Conservation (phyloP, 1,140 invertebrate species). For the Pteromalus puparum region DNA sequence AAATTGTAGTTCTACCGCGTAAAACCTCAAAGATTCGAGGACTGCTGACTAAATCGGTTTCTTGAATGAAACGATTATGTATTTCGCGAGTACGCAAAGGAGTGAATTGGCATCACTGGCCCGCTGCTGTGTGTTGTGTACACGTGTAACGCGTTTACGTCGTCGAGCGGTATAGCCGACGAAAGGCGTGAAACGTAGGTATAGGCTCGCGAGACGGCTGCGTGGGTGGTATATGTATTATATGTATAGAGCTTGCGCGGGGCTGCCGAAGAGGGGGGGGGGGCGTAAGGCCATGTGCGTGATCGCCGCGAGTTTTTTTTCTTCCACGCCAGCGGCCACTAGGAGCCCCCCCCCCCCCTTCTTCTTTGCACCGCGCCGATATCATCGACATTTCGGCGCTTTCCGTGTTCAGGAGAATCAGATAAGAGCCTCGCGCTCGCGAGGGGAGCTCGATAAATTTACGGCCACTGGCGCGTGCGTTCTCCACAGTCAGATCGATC, state of each 20-base stretch:
- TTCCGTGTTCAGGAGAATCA: background rate
- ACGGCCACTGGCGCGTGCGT: background rate
- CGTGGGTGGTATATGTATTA: too few species aligned
- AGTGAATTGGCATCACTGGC: background rate
- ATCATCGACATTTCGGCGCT: conserved; percentile 13
- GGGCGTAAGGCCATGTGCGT: background rate
- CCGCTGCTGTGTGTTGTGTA: too few species aligned
- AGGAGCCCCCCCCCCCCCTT: too few species aligned
- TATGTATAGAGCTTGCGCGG: too few species aligned
- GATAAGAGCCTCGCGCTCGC: background rate
- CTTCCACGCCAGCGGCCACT: background rate
- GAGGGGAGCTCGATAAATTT: conserved; percentile 8
- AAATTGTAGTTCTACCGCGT: too few species aligned
- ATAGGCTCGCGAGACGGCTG: too few species aligned
- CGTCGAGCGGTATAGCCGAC: background rate
- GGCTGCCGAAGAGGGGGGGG: too few species aligned
- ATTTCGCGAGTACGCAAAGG: background rate
- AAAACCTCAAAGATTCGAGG: too few species aligned
- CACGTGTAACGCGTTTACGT: too few species aligned
- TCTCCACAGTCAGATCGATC: background rate
- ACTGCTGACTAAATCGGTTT: too few species aligned
- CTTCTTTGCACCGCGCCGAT: background rate
- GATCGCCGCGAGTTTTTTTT: background rate
- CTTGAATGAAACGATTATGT: too few species aligned
- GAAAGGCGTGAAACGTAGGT: conserved; percentile 2